Conservation (phyloP, 2,888 invertebrate genomes). For the Herminia tarsipennalis region DNA sequence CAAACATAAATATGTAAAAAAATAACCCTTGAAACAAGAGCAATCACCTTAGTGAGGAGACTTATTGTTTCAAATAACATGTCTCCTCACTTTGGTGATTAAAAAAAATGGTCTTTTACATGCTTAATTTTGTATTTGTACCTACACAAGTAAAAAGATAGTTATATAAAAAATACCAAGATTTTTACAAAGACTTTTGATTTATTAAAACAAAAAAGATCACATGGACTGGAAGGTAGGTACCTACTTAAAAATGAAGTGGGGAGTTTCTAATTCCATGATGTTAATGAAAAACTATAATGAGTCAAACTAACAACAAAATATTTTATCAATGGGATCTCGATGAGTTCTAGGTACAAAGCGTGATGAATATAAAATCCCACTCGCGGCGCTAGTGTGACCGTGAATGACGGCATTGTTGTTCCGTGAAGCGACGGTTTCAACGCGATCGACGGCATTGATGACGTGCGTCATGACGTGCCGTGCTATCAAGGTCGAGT, state of each 20-base stretch:
- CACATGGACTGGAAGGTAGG: neutral
- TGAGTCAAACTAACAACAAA: conserved; percentile 28
- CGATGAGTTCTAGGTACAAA: conserved; percentile 39
- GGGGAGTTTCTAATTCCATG: neutral
- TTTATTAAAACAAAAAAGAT: neutral
- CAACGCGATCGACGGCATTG: conserved; percentile 23
- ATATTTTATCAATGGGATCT: conserved; percentile 31
- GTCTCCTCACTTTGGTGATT: no score
- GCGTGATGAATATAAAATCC: conserved; percentile 35
- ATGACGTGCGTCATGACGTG: conserved; percentile 40
- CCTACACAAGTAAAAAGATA: no score
- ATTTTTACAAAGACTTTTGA: neutral
- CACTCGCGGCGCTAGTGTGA: conserved; percentile 37
- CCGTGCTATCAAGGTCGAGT: conserved; percentile 59
- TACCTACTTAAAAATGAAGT: no score
- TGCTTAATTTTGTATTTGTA: no score
- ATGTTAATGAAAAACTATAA: neutral
- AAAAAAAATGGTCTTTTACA: no score
- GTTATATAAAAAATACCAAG: neutral
- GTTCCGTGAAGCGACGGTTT: conserved; percentile 52
- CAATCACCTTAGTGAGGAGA: no score
- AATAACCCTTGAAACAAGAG: no score
- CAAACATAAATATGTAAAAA: no score
- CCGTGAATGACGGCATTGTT: conserved; percentile 33
- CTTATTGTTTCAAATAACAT: no score